Conservation (phyloP, 2,113 vertebrate species). For the Dasyurus viverrinus region DNA sequence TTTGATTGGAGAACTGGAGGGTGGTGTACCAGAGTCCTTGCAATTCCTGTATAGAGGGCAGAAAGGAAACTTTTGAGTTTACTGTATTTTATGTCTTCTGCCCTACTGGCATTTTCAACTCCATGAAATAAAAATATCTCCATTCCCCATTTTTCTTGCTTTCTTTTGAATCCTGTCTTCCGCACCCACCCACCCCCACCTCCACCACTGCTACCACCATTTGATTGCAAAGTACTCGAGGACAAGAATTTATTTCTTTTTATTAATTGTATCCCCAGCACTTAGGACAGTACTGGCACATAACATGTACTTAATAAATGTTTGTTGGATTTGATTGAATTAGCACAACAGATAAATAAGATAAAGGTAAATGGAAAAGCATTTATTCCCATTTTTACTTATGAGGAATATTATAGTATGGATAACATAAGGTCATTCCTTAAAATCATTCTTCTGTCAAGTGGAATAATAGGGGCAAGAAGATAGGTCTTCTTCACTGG, state of each 20-base stretch:
- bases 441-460: background rate
- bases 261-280: background rate
- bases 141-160: background rate
- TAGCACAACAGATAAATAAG: background rate
- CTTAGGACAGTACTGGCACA: too few relatives aligned
- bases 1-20: background rate
- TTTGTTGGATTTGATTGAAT: background rate
- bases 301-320: background rate
- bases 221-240: background rate
- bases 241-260: background rate
- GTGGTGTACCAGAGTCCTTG: background rate
- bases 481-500: background rate
- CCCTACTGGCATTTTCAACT: background rate
- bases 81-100: background rate
- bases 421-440: background rate
- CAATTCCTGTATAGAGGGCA: background rate
- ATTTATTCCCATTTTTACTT: background rate
- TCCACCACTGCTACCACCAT: background rate
- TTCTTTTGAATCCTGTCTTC: background rate
- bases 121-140: background rate
- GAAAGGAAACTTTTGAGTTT: background rate
- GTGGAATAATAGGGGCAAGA: background rate
- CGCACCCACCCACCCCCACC: accelerated
- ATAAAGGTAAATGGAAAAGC: background rate
- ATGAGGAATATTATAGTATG: background rate